phyloP scores from a whole-genome alignment of 2,888 invertebrate species.

The Drosophila emarginata region DNA sequence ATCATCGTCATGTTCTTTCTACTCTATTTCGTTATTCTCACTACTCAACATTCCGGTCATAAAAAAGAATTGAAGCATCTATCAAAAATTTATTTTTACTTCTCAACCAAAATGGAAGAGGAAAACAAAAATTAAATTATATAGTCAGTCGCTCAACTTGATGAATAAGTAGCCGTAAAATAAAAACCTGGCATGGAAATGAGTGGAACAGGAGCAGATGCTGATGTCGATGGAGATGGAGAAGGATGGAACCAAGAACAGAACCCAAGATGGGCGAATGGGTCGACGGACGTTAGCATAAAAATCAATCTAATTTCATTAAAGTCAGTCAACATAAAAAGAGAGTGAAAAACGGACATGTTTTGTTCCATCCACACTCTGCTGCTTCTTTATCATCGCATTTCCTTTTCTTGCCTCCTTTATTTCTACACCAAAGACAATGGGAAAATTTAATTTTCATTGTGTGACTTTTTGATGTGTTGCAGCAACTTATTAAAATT shows the following conservation, averaged over 20 bases:
- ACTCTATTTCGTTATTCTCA: neutral
- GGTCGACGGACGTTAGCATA: constrained; percentile 57
- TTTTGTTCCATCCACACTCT: neutral
- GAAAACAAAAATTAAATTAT: constrained; percentile 74
- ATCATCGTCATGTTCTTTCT: neutral
- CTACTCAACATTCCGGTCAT: constrained; percentile 22
- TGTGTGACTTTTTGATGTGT: constrained; percentile 5
- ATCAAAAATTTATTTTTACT: constrained; percentile 75
- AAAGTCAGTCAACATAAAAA: constrained; percentile 66
- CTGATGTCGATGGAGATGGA: neutral
- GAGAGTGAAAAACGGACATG: constrained; percentile 8
- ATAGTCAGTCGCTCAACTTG: constrained; percentile 73
- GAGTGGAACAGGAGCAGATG: constrained; percentile 11
- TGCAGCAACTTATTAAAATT: constrained; percentile 5
- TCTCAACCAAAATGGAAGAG: constrained; percentile 31
- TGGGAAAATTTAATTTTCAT: constrained; percentile 27
- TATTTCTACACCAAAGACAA: constrained; percentile 11
- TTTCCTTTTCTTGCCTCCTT: constrained; percentile 6
- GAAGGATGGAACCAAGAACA: neutral
- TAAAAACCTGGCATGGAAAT: constrained; percentile 45
- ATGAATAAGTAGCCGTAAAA: constrained; percentile 73
- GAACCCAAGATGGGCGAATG: neutral
- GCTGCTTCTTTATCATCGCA: neutral
- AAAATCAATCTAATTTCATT: constrained; percentile 75
- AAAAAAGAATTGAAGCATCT: constrained; percentile 53